Conservation (phyloP, 2,113 vertebrate genomes). For the Carassius gibelio region DNA sequence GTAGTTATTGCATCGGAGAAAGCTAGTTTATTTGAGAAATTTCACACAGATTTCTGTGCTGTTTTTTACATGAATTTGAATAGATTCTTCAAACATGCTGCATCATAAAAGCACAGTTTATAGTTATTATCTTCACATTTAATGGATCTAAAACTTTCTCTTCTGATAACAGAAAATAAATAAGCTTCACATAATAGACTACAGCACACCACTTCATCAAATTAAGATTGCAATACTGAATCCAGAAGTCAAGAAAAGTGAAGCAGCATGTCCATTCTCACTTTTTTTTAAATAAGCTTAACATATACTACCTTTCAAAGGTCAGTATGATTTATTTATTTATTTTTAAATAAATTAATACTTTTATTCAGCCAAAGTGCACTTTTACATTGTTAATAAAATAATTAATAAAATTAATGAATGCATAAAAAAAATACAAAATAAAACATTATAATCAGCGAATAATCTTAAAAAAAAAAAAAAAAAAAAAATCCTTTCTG, state of each 20-base stretch:
- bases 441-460: neutral
- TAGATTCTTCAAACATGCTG: neutral
- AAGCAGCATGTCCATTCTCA: neutral
- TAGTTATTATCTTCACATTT: constrained; percentile 5
- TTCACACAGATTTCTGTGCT: neutral
- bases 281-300: no score
- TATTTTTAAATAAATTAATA: no score
- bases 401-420: no score
- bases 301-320: neutral
- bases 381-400: no score
- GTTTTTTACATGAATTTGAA: neutral
- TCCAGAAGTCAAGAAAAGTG: neutral
- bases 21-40: constrained; percentile 21
- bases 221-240: neutral
- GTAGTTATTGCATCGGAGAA: neutral
- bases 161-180: constrained; percentile 10
- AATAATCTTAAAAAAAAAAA: neutral
- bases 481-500: neutral
- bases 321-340: neutral
- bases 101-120: neutral
- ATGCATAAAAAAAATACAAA: no score
- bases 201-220: neutral
- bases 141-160: neutral
- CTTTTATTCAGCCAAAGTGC: no score
- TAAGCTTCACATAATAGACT: neutral